Conservation (phyloP, 2,797 vertebrate genomes). For the Fringilla coelebs region DNA sequence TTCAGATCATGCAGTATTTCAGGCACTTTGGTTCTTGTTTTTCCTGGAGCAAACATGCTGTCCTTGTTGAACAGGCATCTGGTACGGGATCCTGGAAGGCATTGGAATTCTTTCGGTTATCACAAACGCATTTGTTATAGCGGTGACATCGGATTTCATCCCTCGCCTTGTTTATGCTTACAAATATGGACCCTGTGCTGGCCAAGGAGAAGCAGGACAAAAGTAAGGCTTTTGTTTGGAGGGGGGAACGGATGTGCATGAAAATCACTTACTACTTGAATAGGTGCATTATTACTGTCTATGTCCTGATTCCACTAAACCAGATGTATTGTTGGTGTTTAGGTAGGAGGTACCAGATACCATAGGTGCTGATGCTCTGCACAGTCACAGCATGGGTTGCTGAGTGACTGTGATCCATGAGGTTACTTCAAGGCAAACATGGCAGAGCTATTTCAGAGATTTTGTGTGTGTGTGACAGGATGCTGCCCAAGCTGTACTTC, state of each 20-base stretch:
- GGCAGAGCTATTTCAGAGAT: neutral
- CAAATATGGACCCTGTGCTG: slow-evolving; percentile 85
- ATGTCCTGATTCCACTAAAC: neutral
- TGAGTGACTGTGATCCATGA: neutral
- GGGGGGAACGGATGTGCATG: neutral
- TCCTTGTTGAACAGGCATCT: slow-evolving; percentile 77
- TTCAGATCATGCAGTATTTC: neutral
- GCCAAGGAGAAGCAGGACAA: slow-evolving; percentile 89
- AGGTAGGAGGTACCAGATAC: neutral
- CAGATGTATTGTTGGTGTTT: neutral
- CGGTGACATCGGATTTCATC: slow-evolving; percentile 85
- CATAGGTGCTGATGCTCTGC: neutral
- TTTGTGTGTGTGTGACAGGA: neutral
- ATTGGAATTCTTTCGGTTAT: slow-evolving; percentile 86
- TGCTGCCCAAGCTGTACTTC: neutral
- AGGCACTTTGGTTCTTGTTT: neutral
- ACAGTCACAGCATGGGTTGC: neutral
- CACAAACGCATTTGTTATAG: slow-evolving; percentile 85
- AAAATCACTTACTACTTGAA: neutral
- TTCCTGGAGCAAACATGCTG: neutral
- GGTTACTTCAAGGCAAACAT: neutral
- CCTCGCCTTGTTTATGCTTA: slow-evolving; percentile 85
- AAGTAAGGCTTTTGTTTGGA: slow-evolving; percentile 76
- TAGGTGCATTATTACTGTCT: neutral
- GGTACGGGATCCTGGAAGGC: slow-evolving; percentile 85